Evolutionary conservation across 2,888 invertebrate species (phyloP).

Genomic region (Pyrrhosoma nymphula): DNA sequence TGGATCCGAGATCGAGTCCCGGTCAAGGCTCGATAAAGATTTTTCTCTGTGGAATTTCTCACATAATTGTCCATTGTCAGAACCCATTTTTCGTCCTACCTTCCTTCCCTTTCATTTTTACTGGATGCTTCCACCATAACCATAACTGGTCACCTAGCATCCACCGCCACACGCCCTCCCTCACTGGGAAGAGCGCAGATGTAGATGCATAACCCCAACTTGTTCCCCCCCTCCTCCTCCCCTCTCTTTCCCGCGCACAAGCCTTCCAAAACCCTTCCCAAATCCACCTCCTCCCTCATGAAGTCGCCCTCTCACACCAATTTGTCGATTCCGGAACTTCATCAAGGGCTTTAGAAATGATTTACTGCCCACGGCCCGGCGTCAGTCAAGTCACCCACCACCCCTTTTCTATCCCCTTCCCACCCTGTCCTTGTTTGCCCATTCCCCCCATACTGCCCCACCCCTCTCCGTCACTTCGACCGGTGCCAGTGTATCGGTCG

Average conservation of each 20-base stretch:
- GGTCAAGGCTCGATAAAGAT: too few species aligned
- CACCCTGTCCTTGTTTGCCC: slow-evolving; percentile 24
- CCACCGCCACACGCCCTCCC: too few species aligned
- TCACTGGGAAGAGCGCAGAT: too few species aligned
- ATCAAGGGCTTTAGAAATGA: slow-evolving; percentile 58
- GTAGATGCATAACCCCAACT: neutral
- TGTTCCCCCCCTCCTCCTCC: neutral
- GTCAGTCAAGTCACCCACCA: neutral
- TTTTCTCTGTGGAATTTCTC: too few species aligned
- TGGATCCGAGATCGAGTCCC: too few species aligned
- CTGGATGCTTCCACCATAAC: too few species aligned
- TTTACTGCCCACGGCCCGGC: slow-evolving; percentile 55
- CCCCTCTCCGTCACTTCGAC: neutral
- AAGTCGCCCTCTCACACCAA: slow-evolving; percentile 13
- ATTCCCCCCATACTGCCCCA: neutral
- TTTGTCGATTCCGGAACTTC: slow-evolving; percentile 64
- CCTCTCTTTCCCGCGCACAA: neutral
- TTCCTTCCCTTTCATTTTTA: too few species aligned
- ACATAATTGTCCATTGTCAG: too few species aligned
- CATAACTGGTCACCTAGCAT: too few species aligned
- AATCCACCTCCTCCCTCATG: neutral
- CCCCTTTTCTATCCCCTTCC: too few species aligned
- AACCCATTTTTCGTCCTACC: too few species aligned
- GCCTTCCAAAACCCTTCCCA: neutral
- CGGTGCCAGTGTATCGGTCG: neutral